phyloP scores from a whole-genome alignment of 2,888 invertebrate genomes.

The Drosophila differens region DNA sequence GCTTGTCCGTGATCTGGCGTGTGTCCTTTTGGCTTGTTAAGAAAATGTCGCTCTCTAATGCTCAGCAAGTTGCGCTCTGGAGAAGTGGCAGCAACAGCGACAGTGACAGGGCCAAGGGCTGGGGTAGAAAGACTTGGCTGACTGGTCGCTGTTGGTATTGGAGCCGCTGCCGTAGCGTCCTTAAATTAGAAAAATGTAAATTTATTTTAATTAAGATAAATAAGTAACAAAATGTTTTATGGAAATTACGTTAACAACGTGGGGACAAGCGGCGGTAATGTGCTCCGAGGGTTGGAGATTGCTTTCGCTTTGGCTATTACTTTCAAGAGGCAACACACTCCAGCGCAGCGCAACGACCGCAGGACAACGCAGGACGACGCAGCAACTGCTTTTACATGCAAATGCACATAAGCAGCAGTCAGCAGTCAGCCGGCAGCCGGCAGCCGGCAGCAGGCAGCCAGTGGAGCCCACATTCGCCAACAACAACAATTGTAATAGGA shows the following conservation, averaged over 20 bases:
- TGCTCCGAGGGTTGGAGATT: constrained; percentile 37
- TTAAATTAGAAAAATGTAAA: constrained; percentile 85
- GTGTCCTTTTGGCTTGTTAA: constrained; percentile 80
- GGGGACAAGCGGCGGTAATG: constrained; percentile 64
- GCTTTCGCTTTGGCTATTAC: constrained; percentile 74
- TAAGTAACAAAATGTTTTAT: constrained; percentile 85
- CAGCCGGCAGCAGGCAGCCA: constrained; percentile 18
- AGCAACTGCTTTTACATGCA: constrained; percentile 73
- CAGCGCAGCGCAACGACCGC: constrained; percentile 52
- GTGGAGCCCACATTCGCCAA: constrained; percentile 24
- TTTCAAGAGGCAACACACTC: constrained; percentile 75
- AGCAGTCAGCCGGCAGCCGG: constrained; percentile 46
- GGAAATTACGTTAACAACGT: constrained; percentile 84
- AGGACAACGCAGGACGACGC: constrained; percentile 35
- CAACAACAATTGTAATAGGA: constrained; percentile 36
- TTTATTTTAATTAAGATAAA: constrained; percentile 85
- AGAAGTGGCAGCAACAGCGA: background rate
- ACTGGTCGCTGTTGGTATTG: constrained; percentile 43
- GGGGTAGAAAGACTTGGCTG: constrained; percentile 36
- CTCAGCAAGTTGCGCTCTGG: constrained; percentile 35
- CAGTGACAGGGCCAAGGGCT: background rate
- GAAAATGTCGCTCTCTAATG: constrained; percentile 80
- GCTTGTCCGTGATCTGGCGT: constrained; percentile 54
- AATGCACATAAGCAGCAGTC: constrained; percentile 71
- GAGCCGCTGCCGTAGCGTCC: constrained; percentile 64